Conservation (phyloP, 2,113 vertebrate genomes). For the Nothocercus julius region DNA sequence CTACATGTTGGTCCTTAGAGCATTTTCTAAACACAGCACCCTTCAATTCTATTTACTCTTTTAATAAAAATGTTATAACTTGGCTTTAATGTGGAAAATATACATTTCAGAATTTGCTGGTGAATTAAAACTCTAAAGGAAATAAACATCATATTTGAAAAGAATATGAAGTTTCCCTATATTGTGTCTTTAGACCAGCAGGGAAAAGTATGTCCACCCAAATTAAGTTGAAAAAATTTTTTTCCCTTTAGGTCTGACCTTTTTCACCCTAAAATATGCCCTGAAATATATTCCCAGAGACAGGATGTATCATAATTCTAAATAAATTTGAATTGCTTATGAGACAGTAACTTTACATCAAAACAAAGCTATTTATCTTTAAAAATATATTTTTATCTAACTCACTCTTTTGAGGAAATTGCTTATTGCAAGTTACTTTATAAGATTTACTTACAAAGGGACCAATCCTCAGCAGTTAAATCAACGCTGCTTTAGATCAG, state of each 20-base stretch:
- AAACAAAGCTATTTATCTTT: slow-evolving; percentile 19
- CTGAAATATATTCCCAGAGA: slow-evolving; percentile 41
- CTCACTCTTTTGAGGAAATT: neutral
- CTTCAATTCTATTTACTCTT: neutral
- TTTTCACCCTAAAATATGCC: slow-evolving; percentile 48
- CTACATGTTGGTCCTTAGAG: neutral
- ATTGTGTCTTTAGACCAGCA: neutral
- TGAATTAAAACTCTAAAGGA: neutral
- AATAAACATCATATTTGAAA: neutral
- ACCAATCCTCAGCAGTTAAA: neutral
- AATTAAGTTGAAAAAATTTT: slow-evolving; percentile 28
- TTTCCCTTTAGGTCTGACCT: slow-evolving; percentile 4
- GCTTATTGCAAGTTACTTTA: neutral
- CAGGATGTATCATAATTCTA: slow-evolving; percentile 29
- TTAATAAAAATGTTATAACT: neutral
- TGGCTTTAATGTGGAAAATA: neutral
- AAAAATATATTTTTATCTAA: neutral
- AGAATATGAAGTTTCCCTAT: neutral
- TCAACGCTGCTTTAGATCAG: neutral
- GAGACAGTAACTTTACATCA: slow-evolving; percentile 15
- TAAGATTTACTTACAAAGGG: neutral
- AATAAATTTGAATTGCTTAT: slow-evolving; percentile 51
- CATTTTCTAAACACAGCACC: neutral
- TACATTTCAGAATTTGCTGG: neutral
- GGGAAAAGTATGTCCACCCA: neutral